A percentile compares a stretch with the other conserved stretches of the same genome.
These are phyloP conservation scores for Nyctibius grandis DNA, from an alignment of 2,797 vertebrate genomes.

Conservation along the genomic window DNA sequence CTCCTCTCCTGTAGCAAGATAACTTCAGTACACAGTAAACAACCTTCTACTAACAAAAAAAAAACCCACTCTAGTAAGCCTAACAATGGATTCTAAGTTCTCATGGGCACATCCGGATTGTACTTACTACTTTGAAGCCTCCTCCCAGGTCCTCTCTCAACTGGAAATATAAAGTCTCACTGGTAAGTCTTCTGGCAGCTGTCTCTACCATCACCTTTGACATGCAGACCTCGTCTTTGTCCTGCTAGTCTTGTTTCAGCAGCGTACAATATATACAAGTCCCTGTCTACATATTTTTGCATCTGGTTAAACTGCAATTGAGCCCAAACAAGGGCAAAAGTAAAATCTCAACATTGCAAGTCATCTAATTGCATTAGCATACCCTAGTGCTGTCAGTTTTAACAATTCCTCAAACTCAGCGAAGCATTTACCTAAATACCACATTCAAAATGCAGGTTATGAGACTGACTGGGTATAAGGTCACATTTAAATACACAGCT, in stretches of 20 bases:
- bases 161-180: background rate
- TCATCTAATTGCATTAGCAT: background rate
- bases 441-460: background rate
- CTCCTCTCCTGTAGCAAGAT: background rate
- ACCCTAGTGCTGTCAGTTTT: background rate
- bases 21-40: background rate
- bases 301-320: background rate
- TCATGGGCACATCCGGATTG: background rate
- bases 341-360: background rate
- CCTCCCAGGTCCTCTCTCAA: background rate
- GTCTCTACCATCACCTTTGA: background rate
- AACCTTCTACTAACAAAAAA: background rate
- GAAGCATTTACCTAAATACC: background rate
- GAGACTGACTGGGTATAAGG: background rate
- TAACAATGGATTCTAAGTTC: background rate
- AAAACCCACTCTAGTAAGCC: rapidly evolving
- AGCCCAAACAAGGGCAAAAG: background rate
- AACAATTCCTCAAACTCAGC: background rate
- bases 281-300: background rate
- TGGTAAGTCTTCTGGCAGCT: background rate
- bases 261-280: background rate
- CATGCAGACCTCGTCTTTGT: background rate
- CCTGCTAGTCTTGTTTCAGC: background rate
- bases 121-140: background rate
- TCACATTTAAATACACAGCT: conserved; percentile 29